Evolutionary conservation across 1,140 invertebrate species (phyloP).

Genomic region (Drosophila nigromelanica): DNA sequence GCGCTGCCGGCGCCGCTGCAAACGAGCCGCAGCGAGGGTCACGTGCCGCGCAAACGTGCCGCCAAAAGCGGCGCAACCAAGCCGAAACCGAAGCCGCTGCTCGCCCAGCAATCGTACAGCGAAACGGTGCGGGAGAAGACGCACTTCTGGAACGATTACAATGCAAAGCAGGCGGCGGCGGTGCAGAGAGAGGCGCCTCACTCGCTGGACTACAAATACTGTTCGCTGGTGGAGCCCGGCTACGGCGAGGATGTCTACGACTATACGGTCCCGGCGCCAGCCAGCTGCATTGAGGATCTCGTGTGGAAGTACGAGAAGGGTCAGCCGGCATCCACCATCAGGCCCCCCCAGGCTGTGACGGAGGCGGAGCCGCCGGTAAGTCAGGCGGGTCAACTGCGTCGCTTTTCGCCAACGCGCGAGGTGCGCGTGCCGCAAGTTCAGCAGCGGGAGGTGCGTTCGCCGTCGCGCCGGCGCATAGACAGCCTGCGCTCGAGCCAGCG

Average conservation of each 20-base stretch:
- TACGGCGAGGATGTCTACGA: conserved; percentile 63
- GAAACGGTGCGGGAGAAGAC: conserved; percentile 70
- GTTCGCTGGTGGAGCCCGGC: conserved; percentile 36
- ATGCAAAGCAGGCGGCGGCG: conserved; percentile 55
- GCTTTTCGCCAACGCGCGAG: conserved; percentile 76
- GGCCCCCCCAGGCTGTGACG: conserved; percentile 26
- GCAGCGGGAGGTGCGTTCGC: conserved; percentile 86
- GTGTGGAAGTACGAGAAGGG: conserved; percentile 77
- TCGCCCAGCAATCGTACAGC: conserved; percentile 45
- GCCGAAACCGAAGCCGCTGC: conserved; percentile 3
- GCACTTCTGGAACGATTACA: conserved; percentile 76
- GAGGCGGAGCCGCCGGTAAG: conserved; percentile 60
- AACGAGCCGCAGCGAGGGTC: conserved; percentile 68
- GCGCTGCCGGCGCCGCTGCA: conserved; percentile 46
- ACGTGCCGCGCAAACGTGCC: conserved; percentile 61
- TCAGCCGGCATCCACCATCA: neutral
- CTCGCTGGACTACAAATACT: conserved; percentile 54
- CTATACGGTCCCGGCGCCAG: conserved; percentile 15
- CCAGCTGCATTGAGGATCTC: conserved; percentile 74
- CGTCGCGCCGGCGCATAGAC: conserved; percentile 87
- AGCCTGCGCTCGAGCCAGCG: conserved; percentile 64
- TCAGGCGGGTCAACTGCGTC: conserved; percentile 32
- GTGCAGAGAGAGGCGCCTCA: conserved; percentile 6
- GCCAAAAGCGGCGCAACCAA: neutral
- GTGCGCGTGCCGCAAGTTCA: conserved; percentile 80